These are phyloP conservation scores for Drosophila prosaltans DNA, from an alignment of 1,140 invertebrate genomes.

Conservation along the genomic window DNA sequence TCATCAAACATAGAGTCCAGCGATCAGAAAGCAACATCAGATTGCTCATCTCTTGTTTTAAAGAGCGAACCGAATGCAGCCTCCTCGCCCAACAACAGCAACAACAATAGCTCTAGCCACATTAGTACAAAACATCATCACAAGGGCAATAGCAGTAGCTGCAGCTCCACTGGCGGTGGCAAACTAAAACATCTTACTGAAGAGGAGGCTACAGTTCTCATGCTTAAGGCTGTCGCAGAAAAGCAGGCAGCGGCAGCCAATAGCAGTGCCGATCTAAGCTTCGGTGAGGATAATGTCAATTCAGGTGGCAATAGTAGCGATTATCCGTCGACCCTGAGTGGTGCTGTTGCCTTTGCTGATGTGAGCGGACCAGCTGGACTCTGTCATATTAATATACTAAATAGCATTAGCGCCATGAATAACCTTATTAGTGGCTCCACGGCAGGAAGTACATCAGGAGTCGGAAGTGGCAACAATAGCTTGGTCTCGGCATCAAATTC, in stretches of 20 bases:
- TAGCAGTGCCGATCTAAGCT: conserved; percentile 65
- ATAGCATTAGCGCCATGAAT: conserved; percentile 81
- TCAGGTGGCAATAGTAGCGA: conserved; percentile 63
- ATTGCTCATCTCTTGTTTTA: conserved; percentile 39
- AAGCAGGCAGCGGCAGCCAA: conserved; percentile 63
- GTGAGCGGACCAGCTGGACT: conserved; percentile 78
- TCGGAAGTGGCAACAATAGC: conserved; percentile 22
- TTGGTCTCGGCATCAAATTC: conserved; percentile 27
- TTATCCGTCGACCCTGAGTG: conserved; percentile 66
- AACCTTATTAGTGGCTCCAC: conserved; percentile 72
- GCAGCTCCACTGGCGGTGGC: conserved; percentile 44
- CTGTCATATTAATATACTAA: conserved; percentile 78
- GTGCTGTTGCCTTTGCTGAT: conserved; percentile 73
- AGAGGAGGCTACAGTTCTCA: conserved; percentile 74
- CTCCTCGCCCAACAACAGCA: conserved; percentile 61
- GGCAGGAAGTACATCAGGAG: conserved; percentile 15
- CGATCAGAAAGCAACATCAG: conserved; percentile 43
- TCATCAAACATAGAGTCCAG: conserved; percentile 29
- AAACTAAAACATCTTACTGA: conserved; percentile 71
- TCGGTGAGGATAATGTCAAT: conserved; percentile 62
- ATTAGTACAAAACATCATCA: background rate
- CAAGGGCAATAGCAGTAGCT: conserved; percentile 24
- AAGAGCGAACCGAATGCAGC: conserved; percentile 56
- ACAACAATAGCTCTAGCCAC: conserved; percentile 37
- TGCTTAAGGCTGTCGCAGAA: conserved; percentile 74